Conservation (phyloP, 2,888 invertebrate species). For the Ichneumon xanthorius region DNA sequence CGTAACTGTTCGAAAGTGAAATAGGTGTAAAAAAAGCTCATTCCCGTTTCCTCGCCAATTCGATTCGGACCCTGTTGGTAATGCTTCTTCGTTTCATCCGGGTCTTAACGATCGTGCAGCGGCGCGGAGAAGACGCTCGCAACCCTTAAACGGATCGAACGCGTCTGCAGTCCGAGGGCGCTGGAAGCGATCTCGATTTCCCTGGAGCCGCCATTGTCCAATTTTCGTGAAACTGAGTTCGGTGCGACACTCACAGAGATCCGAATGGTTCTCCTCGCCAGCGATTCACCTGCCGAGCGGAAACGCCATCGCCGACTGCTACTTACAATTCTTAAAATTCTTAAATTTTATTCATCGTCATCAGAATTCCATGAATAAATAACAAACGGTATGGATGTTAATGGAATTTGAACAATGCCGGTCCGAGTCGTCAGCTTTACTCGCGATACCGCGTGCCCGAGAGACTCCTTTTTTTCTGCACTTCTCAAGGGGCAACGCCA, state of each 20-base stretch:
- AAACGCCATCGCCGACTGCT: neutral
- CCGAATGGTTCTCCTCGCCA: conserved; percentile 18
- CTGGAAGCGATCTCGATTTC: conserved; percentile 58
- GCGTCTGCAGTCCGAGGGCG: conserved; percentile 29
- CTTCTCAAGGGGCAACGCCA: neutral
- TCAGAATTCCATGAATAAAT: no score
- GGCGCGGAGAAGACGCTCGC: conserved; percentile 4
- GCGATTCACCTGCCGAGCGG: neutral
- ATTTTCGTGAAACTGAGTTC: conserved; percentile 60
- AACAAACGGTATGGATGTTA: no score
- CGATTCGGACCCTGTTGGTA: conserved; percentile 45
- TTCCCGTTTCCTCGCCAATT: conserved; percentile 47
- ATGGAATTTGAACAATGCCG: no score
- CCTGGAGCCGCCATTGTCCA: conserved; percentile 57
- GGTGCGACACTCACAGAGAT: conserved; percentile 30
- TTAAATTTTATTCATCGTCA: no score
- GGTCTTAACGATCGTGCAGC: conserved; percentile 34
- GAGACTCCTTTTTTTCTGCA: neutral
- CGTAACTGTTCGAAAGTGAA: conserved; percentile 47
- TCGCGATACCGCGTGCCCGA: neutral
- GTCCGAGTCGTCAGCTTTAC: neutral
- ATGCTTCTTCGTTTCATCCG: conserved; percentile 48
- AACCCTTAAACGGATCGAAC: conserved; percentile 24
- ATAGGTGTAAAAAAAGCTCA: conserved; percentile 52
- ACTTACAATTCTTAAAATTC: neutral